Base-by-base conservation (phyloP, 2,888 invertebrate species). In the Pheosia gnoma region DNA sequence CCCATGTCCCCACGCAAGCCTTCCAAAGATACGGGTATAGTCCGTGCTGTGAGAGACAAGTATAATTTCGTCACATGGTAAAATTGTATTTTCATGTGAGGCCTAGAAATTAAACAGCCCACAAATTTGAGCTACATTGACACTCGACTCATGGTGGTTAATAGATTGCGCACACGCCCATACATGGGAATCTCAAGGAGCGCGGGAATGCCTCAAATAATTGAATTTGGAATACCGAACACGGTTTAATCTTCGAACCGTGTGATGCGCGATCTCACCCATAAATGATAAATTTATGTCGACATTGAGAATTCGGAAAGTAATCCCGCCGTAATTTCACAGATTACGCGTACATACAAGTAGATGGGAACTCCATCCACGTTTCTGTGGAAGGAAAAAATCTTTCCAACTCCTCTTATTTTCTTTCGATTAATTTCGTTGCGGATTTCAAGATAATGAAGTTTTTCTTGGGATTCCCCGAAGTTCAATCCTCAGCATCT, bases 201-300 rank as follows among this genome's bases (percentile, higher is more conserved):
- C 52, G 4, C 36, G 7, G 55, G 55, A 55, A 55, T 55, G 38
- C 71, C 67, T 68, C 73, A 79, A 82, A 84, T 87, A 87, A 88
- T 88, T 87, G 87, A 83, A 87, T 88, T 80, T 77, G 77, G 77
- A 76, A 87, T 85, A 84, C 83, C 84, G 80, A 67, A 77, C 79
- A 80, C 76, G 67, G 65, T 67, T 56, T 52, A 61, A 67, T 66
- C 71, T 64, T 54, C 62, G 70, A 70, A 68, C 72, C 76, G 72
- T 66, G 61, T 70, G 74, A 74, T 55, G 59, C 52, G 68, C 67
- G 72, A 72, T 68, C 75, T 72, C 77, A 67, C 69, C 67, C 76
- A 71, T 71, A 74, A 83, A 83, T 81, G 81, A 83, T 83, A 85
- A 84, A 83, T 83, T 81, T 80, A 80, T 81, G 80, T 74, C 70